Evolutionary conservation across 2,113 vertebrate species (phyloP).

Genomic region (Nycticebus coucang): DNA sequence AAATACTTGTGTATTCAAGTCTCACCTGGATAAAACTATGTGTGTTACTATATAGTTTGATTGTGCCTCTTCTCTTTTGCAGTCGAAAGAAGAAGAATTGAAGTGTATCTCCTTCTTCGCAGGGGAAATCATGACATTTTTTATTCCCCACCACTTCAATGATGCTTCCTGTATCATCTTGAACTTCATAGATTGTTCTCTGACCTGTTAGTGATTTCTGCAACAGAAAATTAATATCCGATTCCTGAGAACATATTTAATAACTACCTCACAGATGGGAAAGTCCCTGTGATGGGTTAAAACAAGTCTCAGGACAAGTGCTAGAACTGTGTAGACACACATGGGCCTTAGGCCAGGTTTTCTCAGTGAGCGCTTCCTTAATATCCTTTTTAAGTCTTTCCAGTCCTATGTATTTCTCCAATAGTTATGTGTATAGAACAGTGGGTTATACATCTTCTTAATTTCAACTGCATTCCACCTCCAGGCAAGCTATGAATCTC

Average conservation of each 20-base stretch:
- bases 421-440: neutral
- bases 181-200: neutral
- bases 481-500: neutral
- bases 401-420: neutral
- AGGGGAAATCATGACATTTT: neutral
- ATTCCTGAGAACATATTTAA: neutral
- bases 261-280: neutral
- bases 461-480: neutral
- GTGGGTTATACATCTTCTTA: neutral
- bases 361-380: neutral
- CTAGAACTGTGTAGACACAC: neutral
- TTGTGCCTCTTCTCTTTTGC: neutral
- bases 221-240: neutral
- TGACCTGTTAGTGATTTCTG: neutral
- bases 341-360: neutral
- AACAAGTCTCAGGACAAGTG: neutral
- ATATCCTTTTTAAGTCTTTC: neutral
- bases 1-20: neutral
- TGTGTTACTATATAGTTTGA: neutral
- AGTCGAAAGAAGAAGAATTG: neutral
- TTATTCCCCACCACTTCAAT: neutral
- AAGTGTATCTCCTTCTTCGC: neutral
- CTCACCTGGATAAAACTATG: neutral
- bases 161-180: neutral
- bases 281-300: neutral